Evolutionary conservation across 2,888 invertebrate species (phyloP), one percentile per base, ranked within the genome.

Genomic region (Artemia sp.): DNA sequence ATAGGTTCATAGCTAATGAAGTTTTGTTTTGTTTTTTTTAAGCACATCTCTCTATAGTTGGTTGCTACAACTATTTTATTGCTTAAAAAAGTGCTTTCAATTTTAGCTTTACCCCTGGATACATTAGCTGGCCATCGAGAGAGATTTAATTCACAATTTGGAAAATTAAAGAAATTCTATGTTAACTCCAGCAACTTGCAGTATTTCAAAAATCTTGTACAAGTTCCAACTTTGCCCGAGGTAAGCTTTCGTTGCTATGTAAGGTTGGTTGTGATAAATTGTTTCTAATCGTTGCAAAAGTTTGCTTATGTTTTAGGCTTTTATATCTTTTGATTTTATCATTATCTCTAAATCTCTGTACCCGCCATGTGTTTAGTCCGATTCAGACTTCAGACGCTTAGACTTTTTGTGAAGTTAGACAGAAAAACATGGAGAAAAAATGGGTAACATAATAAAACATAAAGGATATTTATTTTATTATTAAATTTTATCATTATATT

Each of bases 171-270:
- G 78, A 84, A 86, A 73, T 98, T 98, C 81, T 98, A 97, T 79
- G 87, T 89, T 76, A 91, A 87, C 77, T 90, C 94, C 12, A 87
- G 89, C 76, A 93, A 89, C 74, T 83, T 97, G 74, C 98, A 98
- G 79, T 99, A 98, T 82, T 98, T 97, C 80, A 90, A 93, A 76
- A 91, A 92, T 78, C 83, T 98, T 67, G 91, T 98, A 72, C 89
- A 90, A 70, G 87, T 97, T 74, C 96, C 97, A 5, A 84, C 88
- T 58, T 81, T 98, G 76, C 96, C 97, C 4, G 88, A 92, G 78
- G 88, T 88, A 79, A 77, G 78, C 75, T 70, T 64, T 69, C 12
- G 3, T 38, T 38, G 38, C 38, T 38, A 38, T 38, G 38, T 38
- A 6, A 38, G 38, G 38, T 4, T 52, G 67, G 12, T 51, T 71